These are phyloP conservation scores for Opisthocomus hoazin DNA, from an alignment of 2,113 vertebrate species.

Conservation along the genomic window DNA sequence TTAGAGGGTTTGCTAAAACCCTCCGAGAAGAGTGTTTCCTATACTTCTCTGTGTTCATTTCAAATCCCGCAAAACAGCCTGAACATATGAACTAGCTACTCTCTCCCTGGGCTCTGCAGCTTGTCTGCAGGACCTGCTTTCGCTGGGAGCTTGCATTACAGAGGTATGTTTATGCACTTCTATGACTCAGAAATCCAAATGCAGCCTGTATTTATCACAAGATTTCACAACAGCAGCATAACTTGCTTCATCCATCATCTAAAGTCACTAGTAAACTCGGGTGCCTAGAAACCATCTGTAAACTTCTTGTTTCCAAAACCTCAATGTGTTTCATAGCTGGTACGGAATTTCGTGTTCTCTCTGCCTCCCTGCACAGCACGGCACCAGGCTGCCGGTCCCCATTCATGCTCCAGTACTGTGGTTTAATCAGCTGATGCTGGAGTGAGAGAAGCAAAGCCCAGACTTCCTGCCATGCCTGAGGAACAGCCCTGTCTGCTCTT, in stretches of 20 bases:
- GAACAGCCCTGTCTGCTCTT: background rate
- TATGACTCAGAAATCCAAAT: background rate
- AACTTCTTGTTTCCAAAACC: background rate
- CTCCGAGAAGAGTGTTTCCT: background rate
- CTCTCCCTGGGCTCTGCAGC: background rate
- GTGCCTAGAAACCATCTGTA: background rate
- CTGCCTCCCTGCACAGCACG: background rate
- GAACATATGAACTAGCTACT: background rate
- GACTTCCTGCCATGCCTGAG: background rate
- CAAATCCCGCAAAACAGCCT: background rate
- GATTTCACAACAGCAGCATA: background rate
- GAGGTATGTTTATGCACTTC: background rate
- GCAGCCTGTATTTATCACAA: background rate
- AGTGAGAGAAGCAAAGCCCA: slow-evolving; percentile 1
- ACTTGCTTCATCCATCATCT: background rate
- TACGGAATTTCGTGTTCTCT: background rate
- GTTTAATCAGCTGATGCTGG: background rate
- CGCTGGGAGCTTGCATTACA: background rate
- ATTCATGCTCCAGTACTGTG: background rate
- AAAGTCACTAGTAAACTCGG: background rate
- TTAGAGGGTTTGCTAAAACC: background rate
- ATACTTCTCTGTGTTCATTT: background rate
- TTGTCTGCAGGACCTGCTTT: background rate
- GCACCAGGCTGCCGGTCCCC: background rate
- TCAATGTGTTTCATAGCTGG: background rate